These are phyloP conservation scores for Rhagoletis pomonella DNA, from an alignment of 1,140 invertebrate species.

Conservation along the genomic window DNA sequence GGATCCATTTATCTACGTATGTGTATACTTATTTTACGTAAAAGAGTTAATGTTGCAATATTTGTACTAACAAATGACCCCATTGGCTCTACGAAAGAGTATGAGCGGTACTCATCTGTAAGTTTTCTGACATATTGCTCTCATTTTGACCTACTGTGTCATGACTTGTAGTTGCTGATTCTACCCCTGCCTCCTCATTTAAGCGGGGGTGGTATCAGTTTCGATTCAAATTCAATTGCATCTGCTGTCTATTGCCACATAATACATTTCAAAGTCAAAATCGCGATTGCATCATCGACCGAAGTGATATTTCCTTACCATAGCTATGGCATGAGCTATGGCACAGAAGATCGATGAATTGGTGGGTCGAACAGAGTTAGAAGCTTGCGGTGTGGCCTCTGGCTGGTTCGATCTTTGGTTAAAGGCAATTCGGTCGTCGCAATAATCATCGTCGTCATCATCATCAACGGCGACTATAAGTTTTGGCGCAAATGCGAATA, in stretches of 20 bases:
- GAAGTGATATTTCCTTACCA: not conserved
- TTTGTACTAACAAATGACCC: no score
- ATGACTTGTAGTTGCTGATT: not conserved
- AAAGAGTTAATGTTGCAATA: no score
- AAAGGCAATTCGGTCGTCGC: not conserved
- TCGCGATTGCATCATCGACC: constrained; percentile 31
- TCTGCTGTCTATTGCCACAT: constrained; percentile 38
- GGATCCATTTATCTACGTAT: no score
- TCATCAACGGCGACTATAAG: constrained; percentile 40
- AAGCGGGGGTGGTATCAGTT: constrained; percentile 12
- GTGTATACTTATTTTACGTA: no score
- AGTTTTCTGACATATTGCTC: not conserved
- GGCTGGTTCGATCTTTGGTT: not conserved
- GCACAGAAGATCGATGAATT: not conserved
- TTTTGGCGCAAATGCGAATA: constrained; percentile 22
- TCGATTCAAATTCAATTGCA: not conserved
- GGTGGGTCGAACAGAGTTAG: constrained; percentile 7
- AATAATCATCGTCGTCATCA: constrained; percentile 12
- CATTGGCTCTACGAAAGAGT: no score
- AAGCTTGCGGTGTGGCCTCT: not conserved
- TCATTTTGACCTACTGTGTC: constrained; percentile 14
- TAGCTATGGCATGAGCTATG: not conserved
- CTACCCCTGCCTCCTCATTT: not conserved
- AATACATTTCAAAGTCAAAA: constrained; percentile 46
- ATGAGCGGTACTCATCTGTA: not conserved